phyloP scores from a whole-genome alignment of 1,140 invertebrate genomes.

The Oncopodura yosiiana region DNA sequence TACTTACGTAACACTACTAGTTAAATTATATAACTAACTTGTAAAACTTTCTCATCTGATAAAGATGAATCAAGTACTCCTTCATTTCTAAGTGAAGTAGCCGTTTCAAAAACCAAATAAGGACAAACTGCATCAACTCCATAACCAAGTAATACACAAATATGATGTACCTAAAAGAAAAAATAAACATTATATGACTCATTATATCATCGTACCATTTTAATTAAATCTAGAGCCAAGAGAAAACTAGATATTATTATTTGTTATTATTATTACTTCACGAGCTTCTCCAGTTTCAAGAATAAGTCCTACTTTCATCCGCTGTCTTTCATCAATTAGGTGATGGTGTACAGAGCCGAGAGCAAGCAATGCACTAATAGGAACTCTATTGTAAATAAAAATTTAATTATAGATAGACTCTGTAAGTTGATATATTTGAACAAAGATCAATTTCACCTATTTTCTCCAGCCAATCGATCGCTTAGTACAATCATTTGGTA shows the following conservation, averaged over 20 bases:
- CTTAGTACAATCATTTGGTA: constrained; percentile 83
- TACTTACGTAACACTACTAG: neutral
- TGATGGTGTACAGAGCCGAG: constrained; percentile 91
- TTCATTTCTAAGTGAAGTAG: constrained; percentile 67
- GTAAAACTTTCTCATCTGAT: constrained; percentile 74
- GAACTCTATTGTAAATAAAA: constrained; percentile 46
- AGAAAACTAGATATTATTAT: constrained; percentile 7
- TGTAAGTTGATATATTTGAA: neutral
- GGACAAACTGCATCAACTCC: constrained; percentile 96
- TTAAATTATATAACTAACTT: constrained; percentile 44
- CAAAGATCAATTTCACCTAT: constrained; percentile 41
- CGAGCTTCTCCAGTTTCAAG: constrained; percentile 88
- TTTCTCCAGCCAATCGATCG: constrained; percentile 63
- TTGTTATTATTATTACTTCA: constrained; percentile 17
- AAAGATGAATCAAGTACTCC: constrained; percentile 63
- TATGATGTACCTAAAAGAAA: constrained; percentile 66
- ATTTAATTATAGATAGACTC: neutral
- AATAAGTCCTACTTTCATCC: constrained; percentile 92
- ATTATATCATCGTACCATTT: too few relatives aligned
- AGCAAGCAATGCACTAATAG: constrained; percentile 73
- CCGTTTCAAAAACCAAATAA: constrained; percentile 90
- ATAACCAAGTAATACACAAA: constrained; percentile 91
- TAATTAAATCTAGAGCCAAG: neutral
- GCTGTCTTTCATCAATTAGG: constrained; percentile 84
- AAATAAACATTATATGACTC: too few relatives aligned